Conservation (phyloP, 2,797 vertebrate genomes). For the Microcaecilia unicolor region DNA sequence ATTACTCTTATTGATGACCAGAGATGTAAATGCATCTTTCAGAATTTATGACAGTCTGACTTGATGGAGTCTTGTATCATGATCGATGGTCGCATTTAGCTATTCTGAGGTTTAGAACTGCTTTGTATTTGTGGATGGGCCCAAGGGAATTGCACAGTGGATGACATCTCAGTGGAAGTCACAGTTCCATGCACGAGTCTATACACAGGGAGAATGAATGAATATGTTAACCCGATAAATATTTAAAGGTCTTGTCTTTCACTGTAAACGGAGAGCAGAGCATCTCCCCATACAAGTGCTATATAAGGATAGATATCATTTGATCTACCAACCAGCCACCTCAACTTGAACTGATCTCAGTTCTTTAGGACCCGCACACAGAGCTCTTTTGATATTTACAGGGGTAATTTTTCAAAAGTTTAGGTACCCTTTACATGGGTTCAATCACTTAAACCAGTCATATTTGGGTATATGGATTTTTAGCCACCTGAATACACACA, state of each 20-base stretch:
- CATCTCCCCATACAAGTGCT: slow-evolving; percentile 14
- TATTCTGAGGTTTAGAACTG: slow-evolving; percentile 19
- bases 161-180: slow-evolving; percentile 37
- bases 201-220: slow-evolving; percentile 29
- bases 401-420: too few relatives aligned
- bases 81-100: slow-evolving; percentile 28
- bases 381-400: neutral
- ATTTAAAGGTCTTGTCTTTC: slow-evolving; percentile 34
- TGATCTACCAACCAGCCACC: slow-evolving; percentile 4
- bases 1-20: slow-evolving; percentile 1
- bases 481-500: too few relatives aligned
- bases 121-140: slow-evolving; percentile 17
- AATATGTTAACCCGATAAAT: slow-evolving; percentile 30
- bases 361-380: neutral
- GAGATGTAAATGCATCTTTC: slow-evolving; percentile 6
- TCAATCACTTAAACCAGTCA: too few relatives aligned
- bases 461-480: too few relatives aligned
- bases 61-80: slow-evolving; percentile 9
- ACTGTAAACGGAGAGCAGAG: slow-evolving; percentile 31
- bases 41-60: slow-evolving; percentile 19
- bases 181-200: slow-evolving; percentile 9
- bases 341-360: neutral
- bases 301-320: slow-evolving; percentile 1
- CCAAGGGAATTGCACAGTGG: slow-evolving; percentile 23
- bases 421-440: too few relatives aligned